Conservation (phyloP, 2,113 vertebrate species). For the Ariopsis seemanni region DNA sequence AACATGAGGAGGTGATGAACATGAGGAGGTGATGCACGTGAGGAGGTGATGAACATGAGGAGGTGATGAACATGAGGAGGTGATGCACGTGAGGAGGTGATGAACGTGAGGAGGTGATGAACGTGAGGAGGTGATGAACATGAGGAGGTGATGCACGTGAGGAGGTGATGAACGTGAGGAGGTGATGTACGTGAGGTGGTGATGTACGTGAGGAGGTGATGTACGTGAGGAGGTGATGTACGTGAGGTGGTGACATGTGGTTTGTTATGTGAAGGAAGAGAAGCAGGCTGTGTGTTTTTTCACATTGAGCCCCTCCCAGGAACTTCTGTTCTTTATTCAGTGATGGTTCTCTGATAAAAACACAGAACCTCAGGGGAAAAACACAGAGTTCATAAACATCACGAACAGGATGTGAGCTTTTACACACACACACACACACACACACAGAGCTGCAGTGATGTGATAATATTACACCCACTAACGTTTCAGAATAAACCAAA, state of each 20-base stretch:
- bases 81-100: too few relatives aligned
- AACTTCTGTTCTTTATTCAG: not conserved
- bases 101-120: too few relatives aligned
- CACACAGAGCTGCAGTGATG: not conserved
- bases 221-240: too few relatives aligned
- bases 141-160: too few relatives aligned
- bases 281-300: not conserved
- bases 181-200: too few relatives aligned
- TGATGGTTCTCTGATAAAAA: slow-evolving; percentile 13
- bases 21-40: too few relatives aligned
- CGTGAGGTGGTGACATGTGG: not conserved
- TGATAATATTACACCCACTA: not conserved
- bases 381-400: slow-evolving; percentile 11
- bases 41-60: too few relatives aligned
- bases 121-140: too few relatives aligned
- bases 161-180: too few relatives aligned
- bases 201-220: too few relatives aligned
- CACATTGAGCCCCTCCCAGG: not conserved
- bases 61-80: too few relatives aligned
- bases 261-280: not conserved
- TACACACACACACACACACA: slow-evolving; percentile 11
- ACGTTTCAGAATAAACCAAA: not conserved
- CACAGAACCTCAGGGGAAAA: slow-evolving; percentile 18
- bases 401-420: slow-evolving; percentile 11
- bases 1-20: too few relatives aligned